These are phyloP conservation scores for Lithophane semibrunnea DNA, from an alignment of 2,888 invertebrate species.

Conservation along the genomic window DNA sequence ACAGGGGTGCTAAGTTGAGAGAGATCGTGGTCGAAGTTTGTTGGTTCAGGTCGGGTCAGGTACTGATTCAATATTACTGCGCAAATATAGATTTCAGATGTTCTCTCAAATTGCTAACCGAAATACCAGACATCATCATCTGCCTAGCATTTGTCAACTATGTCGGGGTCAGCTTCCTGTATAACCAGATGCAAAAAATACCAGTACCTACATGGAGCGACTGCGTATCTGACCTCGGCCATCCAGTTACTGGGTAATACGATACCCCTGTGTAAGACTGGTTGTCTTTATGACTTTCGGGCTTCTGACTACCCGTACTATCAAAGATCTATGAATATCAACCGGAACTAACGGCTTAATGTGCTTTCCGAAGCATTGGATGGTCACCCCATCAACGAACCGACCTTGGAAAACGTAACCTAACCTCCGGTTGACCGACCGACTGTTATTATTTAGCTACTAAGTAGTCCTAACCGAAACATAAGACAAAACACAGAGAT, in stretches of 20 bases:
- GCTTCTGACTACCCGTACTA: not conserved
- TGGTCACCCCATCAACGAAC: not conserved
- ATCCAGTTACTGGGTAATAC: not conserved
- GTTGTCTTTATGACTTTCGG: too few relatives aligned
- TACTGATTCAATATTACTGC: not conserved
- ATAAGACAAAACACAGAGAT: not conserved
- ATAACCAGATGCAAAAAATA: not conserved
- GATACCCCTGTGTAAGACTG: not conserved
- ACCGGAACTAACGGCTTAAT: too few relatives aligned
- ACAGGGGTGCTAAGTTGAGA: conserved; percentile 16
- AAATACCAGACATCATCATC: not conserved
- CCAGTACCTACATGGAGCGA: not conserved
- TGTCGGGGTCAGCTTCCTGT: not conserved
- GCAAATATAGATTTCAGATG: not conserved
- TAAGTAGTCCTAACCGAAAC: not conserved
- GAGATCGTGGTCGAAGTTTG: conserved; percentile 2
- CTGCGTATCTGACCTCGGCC: not conserved
- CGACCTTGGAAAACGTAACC: not conserved
- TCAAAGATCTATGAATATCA: not conserved
- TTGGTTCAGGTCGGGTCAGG: conserved; percentile 10
- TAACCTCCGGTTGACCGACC: too few relatives aligned
- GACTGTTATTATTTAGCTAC: not conserved
- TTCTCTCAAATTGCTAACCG: not conserved
- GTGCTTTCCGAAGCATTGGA: not conserved
- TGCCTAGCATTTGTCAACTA: not conserved